Percentiles rank a stretch among this genome's conserved stretches.
Evolutionary conservation across 2,113 vertebrate species (phyloP).

Genomic region (Siniperca knerii): DNA sequence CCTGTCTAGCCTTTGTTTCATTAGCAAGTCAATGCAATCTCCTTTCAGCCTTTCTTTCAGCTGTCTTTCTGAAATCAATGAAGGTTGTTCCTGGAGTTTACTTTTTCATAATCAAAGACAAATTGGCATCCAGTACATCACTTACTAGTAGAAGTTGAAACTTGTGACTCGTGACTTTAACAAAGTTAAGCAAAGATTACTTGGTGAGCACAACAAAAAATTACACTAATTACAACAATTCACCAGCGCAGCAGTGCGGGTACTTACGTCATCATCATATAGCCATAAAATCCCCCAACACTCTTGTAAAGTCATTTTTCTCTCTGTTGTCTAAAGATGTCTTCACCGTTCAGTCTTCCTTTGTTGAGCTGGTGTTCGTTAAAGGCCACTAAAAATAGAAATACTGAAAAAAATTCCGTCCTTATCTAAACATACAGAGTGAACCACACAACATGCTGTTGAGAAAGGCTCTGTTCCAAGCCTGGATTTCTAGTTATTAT

Average conservation of each 20-base stretch:
- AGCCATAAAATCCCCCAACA: not conserved
- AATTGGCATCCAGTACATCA: too few species aligned
- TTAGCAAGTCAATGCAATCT: not conserved
- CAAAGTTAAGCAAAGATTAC: too few species aligned
- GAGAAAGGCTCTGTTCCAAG: not conserved
- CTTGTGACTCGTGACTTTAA: too few species aligned
- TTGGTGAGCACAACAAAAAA: not conserved
- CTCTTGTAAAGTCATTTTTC: not conserved
- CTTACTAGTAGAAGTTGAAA: too few species aligned
- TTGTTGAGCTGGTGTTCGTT: not conserved
- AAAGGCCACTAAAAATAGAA: not conserved
- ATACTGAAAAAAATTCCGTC: not conserved
- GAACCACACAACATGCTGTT: not conserved
- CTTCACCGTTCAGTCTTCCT: not conserved
- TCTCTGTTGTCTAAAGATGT: not conserved
- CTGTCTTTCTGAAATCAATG: too few species aligned
- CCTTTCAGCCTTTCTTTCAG: too few species aligned
- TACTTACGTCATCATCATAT: not conserved
- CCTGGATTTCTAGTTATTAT: not conserved
- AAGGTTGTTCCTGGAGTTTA: not conserved
- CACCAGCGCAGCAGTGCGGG: not conserved
- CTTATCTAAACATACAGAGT: not conserved
- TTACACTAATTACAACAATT: too few species aligned
- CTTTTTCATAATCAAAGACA: not conserved
- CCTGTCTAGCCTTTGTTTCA: not conserved